Evolutionary conservation across 2,797 vertebrate species (phyloP), one percentile per base, ranked within the genome.

Genomic region (Myotis myotis): DNA sequence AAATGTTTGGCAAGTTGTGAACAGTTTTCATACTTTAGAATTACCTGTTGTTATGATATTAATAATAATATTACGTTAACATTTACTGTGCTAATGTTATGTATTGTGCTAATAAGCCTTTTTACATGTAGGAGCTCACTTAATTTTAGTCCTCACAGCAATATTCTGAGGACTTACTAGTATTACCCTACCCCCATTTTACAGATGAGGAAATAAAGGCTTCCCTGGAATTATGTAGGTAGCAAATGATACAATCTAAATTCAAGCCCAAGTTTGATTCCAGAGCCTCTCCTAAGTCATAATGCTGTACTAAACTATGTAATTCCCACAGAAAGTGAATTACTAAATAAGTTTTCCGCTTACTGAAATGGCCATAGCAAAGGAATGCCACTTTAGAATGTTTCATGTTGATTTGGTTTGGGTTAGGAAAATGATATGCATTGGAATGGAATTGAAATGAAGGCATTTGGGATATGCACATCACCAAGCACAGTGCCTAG

Each of bases 1-100:
- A 94, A 95, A 95, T 96, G 80, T 95, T 97, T 97, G 41, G 36
- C 80, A 97, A 89, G 25, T 97, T 96, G 80, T 86, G 66, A 97
- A 96, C 11, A 10, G 33, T 93, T 93, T 87, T 92, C 86, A 33
- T 95, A 85, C 15, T 72, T 85, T 96, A 89, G 62, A 87, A 89
- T 95, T 97, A 87, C 94, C 68, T 97, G 81, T 82, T 97, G 64
- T 97, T 93, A 36, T 62, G 57, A 68, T 76, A 53, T 47, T 71
- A 51, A 13, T 71, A 51, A 16, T 94, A 70, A 62, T 68, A 87
- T 13, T 80, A 79, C 28, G 78, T 55, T 93, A 68, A 55, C 13
- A 41, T 41, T 87, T 84, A 51, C 19, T 47, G 78, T 51, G 16
- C 16, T 51, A 47, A 2, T 82, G 17, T 55, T 83, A 16, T 87